Conservation (phyloP, 2,888 invertebrate species). For the Orchestes rusci region DNA sequence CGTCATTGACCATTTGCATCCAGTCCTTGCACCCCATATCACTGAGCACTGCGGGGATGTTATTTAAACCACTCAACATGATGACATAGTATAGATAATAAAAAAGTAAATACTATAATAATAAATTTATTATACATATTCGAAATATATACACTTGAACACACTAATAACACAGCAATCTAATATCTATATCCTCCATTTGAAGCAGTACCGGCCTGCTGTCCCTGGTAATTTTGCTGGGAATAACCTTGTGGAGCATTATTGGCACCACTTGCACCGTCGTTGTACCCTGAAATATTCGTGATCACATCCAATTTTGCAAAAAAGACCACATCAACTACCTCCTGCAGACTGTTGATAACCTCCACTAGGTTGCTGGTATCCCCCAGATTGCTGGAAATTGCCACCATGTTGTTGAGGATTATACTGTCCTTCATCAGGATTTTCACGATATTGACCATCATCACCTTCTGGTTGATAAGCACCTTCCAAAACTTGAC, state of each 20-base stretch:
- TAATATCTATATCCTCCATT: slow-evolving; percentile 21
- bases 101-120: too few relatives aligned
- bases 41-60: too few relatives aligned
- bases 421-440: slow-evolving; percentile 19
- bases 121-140: too few relatives aligned
- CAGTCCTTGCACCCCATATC: too few relatives aligned
- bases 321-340: too few relatives aligned
- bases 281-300: background rate
- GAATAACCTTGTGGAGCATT: slow-evolving; percentile 10
- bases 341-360: background rate
- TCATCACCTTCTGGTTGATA: slow-evolving; percentile 23
- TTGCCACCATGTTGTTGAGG: slow-evolving; percentile 9
- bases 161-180: too few relatives aligned
- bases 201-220: slow-evolving; percentile 10
- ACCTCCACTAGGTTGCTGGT: background rate
- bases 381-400: slow-evolving; percentile 10
- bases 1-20: too few relatives aligned
- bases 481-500: slow-evolving; percentile 16
- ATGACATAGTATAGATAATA: too few relatives aligned
- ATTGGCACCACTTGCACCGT: slow-evolving; percentile 1
- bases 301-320: too few relatives aligned
- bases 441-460: slow-evolving; percentile 20
- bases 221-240: slow-evolving; percentile 5
- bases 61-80: too few relatives aligned
- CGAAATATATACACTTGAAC: too few relatives aligned